These are phyloP conservation scores for Bimastos eiseni DNA, from an alignment of 2,888 invertebrate species.

Conservation along the genomic window DNA sequence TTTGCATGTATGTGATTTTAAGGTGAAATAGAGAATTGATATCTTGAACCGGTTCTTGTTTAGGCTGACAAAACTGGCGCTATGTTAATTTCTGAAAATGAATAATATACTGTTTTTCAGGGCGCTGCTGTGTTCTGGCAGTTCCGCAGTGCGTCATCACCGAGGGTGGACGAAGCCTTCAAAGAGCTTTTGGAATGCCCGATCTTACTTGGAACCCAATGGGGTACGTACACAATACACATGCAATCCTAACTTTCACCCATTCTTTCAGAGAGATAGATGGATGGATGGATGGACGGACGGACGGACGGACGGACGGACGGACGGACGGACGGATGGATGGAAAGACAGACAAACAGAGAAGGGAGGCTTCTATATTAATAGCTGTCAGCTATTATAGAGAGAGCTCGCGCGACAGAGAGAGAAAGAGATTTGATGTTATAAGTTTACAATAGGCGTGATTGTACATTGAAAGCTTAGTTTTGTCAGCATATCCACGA, in stretches of 20 bases:
- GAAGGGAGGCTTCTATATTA: too few species aligned
- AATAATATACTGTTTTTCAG: neutral
- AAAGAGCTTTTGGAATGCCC: neutral
- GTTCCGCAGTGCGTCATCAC: neutral
- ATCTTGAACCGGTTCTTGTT: neutral
- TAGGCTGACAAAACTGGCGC: neutral
- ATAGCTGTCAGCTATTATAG: too few species aligned
- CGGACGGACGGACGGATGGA: too few species aligned
- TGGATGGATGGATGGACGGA: too few species aligned
- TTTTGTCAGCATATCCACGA: too few species aligned
- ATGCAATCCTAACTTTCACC: neutral
- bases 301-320: too few species aligned
- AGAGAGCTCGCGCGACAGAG: too few species aligned
- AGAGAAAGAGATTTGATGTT: too few species aligned
- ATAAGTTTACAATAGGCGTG: too few species aligned
- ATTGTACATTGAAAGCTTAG: too few species aligned
- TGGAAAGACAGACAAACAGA: too few species aligned
- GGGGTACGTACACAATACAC: neutral
- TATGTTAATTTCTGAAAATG: neutral
- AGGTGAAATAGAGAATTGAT: neutral
- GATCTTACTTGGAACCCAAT: neutral
- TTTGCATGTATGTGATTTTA: neutral
- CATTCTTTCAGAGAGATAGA: too few species aligned
- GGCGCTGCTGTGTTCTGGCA: conserved; percentile 20
- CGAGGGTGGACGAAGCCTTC: neutral